These are phyloP conservation scores for Manacus vitellinus DNA, from an alignment of 2,113 vertebrate species.

Conservation along the genomic window DNA sequence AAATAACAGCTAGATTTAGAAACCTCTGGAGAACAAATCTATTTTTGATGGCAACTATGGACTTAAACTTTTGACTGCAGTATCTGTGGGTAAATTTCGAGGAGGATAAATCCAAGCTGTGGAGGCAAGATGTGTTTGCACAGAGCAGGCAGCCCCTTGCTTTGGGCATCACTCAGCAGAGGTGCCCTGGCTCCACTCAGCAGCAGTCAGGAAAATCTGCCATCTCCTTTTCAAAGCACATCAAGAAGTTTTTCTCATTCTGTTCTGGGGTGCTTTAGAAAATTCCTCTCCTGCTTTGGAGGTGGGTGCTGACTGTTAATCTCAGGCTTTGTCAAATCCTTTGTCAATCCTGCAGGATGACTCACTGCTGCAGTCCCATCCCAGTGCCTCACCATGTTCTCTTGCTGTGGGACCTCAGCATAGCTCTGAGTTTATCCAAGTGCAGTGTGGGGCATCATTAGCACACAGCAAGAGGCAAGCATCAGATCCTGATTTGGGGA, in stretches of 20 bases:
- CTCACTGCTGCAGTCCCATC: accelerated
- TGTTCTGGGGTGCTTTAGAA: not conserved
- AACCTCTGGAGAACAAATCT: not conserved
- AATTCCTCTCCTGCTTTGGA: not conserved
- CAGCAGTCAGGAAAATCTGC: not conserved
- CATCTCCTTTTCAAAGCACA: not conserved
- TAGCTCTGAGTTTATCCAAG: not conserved
- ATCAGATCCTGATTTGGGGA: accelerated
- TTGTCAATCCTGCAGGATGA: not conserved
- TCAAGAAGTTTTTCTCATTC: not conserved
- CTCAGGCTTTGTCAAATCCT: not conserved
- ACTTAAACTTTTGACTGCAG: not conserved
- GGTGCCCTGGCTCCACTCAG: not conserved
- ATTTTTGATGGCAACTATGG: not conserved
- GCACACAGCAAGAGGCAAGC: not conserved
- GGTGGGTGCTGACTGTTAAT: not conserved
- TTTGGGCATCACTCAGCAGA: not conserved
- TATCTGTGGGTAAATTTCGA: not conserved
- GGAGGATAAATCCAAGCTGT: not conserved
- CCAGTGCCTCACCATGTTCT: accelerated
- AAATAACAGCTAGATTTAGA: not conserved
- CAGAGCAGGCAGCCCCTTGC: not conserved
- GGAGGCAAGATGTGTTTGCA: not conserved
- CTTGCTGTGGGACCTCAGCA: accelerated
- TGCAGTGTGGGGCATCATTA: not conserved